A percentile compares a stretch with the other conserved stretches of the same genome.
Evolutionary conservation across 2,888 invertebrate genomes (phyloP).

Genomic region (Tetranychus piercei): DNA sequence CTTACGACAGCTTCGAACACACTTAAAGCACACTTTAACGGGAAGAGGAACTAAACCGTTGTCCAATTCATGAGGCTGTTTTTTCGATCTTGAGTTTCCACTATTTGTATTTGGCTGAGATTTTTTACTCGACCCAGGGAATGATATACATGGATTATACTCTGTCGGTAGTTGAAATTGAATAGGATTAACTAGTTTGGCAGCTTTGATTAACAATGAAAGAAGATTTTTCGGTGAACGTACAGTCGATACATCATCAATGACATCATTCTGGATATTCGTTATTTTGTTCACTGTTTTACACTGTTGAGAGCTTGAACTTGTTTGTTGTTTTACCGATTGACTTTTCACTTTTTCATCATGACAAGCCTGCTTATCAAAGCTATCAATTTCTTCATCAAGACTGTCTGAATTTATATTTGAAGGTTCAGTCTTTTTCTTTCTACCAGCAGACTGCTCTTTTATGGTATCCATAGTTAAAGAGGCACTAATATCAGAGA

Average conservation of each 20-base stretch:
- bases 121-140: slow-evolving; percentile 55
- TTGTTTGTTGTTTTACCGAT: too few species aligned
- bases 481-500: neutral
- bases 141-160: slow-evolving; percentile 51
- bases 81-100: slow-evolving; percentile 12
- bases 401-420: neutral
- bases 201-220: slow-evolving; percentile 59
- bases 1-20: slow-evolving; percentile 56
- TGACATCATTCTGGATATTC: neutral
- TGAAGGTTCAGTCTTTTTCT: neutral
- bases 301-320: too few species aligned
- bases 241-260: neutral
- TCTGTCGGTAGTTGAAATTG: slow-evolving; percentile 73
- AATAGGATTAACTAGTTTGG: slow-evolving; percentile 63
- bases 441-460: neutral
- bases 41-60: slow-evolving; percentile 59
- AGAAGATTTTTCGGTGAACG: slow-evolving; percentile 41
- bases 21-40: slow-evolving; percentile 63
- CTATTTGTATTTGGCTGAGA: neutral
- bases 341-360: neutral
- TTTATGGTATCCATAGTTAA: neutral
- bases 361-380: neutral
- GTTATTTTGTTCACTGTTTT: neutral
- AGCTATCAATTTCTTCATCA: too few species aligned
- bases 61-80: slow-evolving; percentile 40